Evolutionary conservation across 2,797 vertebrate species (phyloP).

Genomic region (Danionella dracula): DNA sequence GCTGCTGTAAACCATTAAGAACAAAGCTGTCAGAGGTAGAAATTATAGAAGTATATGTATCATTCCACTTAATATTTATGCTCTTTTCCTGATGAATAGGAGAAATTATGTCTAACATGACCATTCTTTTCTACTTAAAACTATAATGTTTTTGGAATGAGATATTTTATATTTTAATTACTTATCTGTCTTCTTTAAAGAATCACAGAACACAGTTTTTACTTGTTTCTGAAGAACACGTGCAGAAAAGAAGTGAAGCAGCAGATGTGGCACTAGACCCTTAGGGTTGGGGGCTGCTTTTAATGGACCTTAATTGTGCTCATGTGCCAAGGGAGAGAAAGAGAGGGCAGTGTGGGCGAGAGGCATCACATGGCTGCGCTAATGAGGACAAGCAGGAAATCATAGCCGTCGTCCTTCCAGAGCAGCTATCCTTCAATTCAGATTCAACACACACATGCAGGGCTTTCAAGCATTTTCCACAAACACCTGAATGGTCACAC

Average conservation of each 20-base stretch:
- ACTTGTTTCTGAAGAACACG: too few relatives aligned
- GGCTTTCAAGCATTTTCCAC: background rate
- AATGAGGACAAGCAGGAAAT: constrained; percentile 39
- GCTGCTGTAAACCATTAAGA: background rate
- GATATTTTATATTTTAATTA: too few relatives aligned
- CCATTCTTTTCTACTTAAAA: too few relatives aligned
- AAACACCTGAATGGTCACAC: background rate
- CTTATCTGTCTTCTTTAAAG: too few relatives aligned
- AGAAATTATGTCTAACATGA: background rate
- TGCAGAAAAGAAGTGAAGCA: background rate
- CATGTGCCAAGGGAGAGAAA: constrained; percentile 15
- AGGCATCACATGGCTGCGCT: constrained; percentile 16
- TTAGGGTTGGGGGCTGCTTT: constrained; percentile 18
- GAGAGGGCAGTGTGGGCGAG: constrained; percentile 9
- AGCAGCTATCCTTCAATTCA: constrained; percentile 9
- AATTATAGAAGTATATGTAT: too few relatives aligned
- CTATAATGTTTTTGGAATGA: too few relatives aligned
- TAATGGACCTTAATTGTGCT: constrained; percentile 32
- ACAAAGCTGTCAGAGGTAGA: background rate
- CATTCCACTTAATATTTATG: background rate
- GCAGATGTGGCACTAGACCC: background rate
- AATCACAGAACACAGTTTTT: too few relatives aligned
- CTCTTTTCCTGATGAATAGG: background rate
- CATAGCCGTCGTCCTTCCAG: constrained; percentile 35
- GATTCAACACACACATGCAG: background rate